Conservation (phyloP, 2,113 vertebrate species). For the Malaclemys terrapin region DNA sequence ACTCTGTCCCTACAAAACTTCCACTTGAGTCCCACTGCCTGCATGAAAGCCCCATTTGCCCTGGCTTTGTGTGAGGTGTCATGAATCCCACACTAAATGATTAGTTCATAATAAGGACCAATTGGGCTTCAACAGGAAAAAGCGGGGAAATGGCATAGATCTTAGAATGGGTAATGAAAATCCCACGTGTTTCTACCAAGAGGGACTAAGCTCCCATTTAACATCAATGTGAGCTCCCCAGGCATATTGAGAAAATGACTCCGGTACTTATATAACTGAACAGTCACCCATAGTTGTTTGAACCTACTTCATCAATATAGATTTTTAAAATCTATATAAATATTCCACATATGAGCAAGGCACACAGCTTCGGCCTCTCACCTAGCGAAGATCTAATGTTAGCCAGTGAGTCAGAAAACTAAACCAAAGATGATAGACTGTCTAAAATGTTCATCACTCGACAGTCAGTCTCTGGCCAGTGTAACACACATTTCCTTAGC, state of each 20-base stretch:
- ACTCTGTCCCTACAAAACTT: neutral
- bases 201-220: neutral
- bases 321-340: neutral
- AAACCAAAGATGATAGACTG: fast-evolving
- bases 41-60: neutral
- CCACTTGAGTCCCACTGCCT: fast-evolving
- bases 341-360: fast-evolving
- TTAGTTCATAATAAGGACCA: neutral
- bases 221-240: neutral
- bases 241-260: neutral
- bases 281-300: neutral
- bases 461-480: neutral
- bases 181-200: neutral
- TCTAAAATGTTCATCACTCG: fast-evolving
- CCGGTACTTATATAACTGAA: neutral
- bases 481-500: fast-evolving
- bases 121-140: neutral
- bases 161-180: neutral
- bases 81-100: fast-evolving
- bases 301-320: neutral
- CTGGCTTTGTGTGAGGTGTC: neutral
- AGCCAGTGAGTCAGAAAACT: neutral
- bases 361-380: fast-evolving
- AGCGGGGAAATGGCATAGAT: neutral
- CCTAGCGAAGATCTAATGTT: neutral